Conservation (phyloP, 2,797 vertebrate species). For the Lepus townsendii region DNA sequence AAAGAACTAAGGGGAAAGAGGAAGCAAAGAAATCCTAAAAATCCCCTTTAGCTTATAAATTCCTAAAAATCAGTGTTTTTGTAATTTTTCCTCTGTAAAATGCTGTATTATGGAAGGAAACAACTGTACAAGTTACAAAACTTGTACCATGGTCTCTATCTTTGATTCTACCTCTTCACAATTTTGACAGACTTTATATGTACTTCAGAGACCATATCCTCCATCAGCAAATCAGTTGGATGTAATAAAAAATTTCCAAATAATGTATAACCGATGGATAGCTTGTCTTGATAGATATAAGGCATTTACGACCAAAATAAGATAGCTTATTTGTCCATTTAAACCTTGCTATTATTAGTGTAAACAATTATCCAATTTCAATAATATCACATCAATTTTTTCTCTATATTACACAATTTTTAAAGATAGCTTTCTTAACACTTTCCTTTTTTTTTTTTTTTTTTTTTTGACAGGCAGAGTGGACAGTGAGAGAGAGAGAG, state of each 20-base stretch:
- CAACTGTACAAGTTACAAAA: conserved; percentile 26
- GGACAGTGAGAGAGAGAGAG: too few species aligned
- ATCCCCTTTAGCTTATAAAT: conserved; percentile 15
- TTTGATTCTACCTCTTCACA: neutral
- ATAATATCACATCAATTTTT: conserved; percentile 34
- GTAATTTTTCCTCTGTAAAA: conserved; percentile 29
- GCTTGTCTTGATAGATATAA: neutral
- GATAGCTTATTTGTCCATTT: conserved; percentile 31
- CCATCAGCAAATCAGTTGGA: neutral
- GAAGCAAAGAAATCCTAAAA: neutral
- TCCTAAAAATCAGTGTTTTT: conserved; percentile 15
- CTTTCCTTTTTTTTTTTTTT: neutral
- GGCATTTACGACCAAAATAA: conserved; percentile 19
- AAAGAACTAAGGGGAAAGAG: neutral
- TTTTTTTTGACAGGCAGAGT: too few species aligned
- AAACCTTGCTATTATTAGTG: conserved; percentile 10
- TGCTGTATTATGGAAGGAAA: neutral
- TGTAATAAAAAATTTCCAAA: conserved; percentile 55
- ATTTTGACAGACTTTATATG: neutral
- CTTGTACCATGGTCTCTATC: neutral
- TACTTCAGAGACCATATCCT: neutral
- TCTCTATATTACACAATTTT: neutral
- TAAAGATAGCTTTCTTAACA: conserved; percentile 35
- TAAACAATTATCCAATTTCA: conserved; percentile 53
- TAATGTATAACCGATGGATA: conserved; percentile 46